phyloP scores from a whole-genome alignment of 2,113 vertebrate genomes.

The Muntiacus muntjak region DNA sequence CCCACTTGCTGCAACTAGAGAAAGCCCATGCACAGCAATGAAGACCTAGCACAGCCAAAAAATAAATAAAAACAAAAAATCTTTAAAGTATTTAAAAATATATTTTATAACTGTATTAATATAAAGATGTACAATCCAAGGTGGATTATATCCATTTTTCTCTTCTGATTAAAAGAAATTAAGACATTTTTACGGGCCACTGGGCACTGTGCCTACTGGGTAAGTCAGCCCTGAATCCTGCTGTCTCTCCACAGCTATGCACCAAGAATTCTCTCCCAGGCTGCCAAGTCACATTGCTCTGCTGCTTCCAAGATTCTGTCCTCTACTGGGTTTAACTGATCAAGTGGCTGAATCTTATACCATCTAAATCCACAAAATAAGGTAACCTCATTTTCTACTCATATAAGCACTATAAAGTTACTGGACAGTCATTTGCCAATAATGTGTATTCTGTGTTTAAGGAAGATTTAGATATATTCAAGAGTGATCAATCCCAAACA shows the following conservation, averaged over 20 bases:
- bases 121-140: background rate
- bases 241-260: background rate
- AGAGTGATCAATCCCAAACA: background rate
- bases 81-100: background rate
- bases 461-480: background rate
- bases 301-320: background rate
- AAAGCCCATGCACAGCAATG: background rate
- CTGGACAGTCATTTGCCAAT: background rate
- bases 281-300: background rate
- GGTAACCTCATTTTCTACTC: background rate
- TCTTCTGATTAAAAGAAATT: conserved; percentile 9
- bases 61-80: background rate
- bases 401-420: background rate
- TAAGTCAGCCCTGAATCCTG: background rate
- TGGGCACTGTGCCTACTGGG: background rate
- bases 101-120: background rate
- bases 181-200: background rate
- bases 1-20: background rate
- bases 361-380: background rate
- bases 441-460: background rate
- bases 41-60: background rate
- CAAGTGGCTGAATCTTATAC: background rate
- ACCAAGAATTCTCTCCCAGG: background rate
- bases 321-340: background rate
- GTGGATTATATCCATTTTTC: background rate